Percentiles rank a stretch among this genome's conserved stretches.
Evolutionary conservation across 1,140 invertebrate species (phyloP).

Genomic region (Anoplolepis gracilipes): DNA sequence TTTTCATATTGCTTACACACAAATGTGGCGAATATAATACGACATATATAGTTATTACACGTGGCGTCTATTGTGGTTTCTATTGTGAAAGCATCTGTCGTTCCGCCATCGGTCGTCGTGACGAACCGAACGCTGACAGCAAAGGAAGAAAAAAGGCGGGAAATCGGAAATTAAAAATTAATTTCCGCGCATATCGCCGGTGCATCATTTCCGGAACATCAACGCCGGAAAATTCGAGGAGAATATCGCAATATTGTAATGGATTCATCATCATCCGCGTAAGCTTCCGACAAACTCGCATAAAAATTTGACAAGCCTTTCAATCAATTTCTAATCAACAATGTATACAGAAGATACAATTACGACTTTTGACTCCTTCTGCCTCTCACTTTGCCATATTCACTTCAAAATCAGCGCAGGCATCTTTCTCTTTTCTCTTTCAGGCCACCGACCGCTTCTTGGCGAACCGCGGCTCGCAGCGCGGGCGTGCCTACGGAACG

Average conservation of each 20-base stretch:
- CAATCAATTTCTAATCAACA: background rate
- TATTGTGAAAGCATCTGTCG: slow-evolving; percentile 78
- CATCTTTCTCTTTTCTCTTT: background rate
- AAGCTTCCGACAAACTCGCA: background rate
- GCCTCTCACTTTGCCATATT: too few relatives aligned
- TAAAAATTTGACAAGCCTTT: background rate
- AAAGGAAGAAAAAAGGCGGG: slow-evolving; percentile 40
- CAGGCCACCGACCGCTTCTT: slow-evolving; percentile 23
- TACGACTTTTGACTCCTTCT: too few relatives aligned
- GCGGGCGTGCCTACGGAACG: slow-evolving; percentile 37
- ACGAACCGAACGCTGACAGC: slow-evolving; percentile 1
- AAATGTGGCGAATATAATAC: slow-evolving; percentile 36
- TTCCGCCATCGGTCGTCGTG: slow-evolving; percentile 27
- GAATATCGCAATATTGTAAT: slow-evolving; percentile 11
- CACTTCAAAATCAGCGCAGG: background rate
- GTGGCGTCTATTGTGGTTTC: slow-evolving; percentile 57
- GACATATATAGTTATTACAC: slow-evolving; percentile 54
- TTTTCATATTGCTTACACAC: slow-evolving; percentile 33
- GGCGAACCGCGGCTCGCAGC: slow-evolving; percentile 29
- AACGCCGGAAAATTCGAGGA: background rate
- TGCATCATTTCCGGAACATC: background rate
- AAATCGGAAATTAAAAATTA: slow-evolving; percentile 76
- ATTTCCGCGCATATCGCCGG: slow-evolving; percentile 55
- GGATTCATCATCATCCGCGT: background rate
- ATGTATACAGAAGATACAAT: background rate